These are phyloP conservation scores for Plodia interpunctella DNA, from an alignment of 1,140 invertebrate genomes.

Conservation along the genomic window DNA sequence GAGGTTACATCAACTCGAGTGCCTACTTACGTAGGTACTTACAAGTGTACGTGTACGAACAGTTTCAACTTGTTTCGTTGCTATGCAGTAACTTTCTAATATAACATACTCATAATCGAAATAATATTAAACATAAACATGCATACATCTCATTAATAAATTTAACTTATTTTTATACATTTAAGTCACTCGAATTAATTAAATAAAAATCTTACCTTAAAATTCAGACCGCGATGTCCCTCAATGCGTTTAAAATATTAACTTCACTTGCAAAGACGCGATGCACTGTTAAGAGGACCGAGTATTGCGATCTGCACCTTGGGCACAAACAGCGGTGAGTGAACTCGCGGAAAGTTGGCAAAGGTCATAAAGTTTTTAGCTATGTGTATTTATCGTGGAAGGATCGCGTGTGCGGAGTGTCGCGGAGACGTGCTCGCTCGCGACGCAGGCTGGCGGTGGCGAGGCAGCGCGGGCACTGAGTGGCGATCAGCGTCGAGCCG, in stretches of 20 bases:
- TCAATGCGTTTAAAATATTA: conserved; percentile 50
- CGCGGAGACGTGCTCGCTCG: conserved; percentile 23
- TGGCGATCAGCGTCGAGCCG: conserved; percentile 36
- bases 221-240: conserved; percentile 44
- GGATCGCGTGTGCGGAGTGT: conserved; percentile 22
- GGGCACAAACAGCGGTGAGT: conserved; percentile 25
- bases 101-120: conserved; percentile 40
- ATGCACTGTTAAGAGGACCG: conserved; percentile 35
- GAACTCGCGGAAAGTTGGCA: conserved; percentile 25
- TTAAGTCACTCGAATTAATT: conserved; percentile 15
- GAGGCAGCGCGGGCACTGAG: conserved; percentile 67
- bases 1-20: conserved; percentile 59
- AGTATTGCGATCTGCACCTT: background rate
- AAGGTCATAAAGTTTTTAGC: conserved; percentile 25
- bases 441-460: conserved; percentile 56
- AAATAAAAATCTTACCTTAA: conserved; percentile 52
- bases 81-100: conserved; percentile 70
- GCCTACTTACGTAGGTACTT: conserved; percentile 42
- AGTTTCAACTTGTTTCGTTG: conserved; percentile 60
- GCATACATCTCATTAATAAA: conserved; percentile 22
- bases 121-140: conserved; percentile 8
- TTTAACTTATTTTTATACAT: conserved; percentile 14
- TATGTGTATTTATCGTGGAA: conserved; percentile 17
- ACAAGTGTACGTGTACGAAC: conserved; percentile 50
- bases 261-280: conserved; percentile 47